phyloP scores from a whole-genome alignment of 2,888 invertebrate genomes.

The Coelinius sp. region DNA sequence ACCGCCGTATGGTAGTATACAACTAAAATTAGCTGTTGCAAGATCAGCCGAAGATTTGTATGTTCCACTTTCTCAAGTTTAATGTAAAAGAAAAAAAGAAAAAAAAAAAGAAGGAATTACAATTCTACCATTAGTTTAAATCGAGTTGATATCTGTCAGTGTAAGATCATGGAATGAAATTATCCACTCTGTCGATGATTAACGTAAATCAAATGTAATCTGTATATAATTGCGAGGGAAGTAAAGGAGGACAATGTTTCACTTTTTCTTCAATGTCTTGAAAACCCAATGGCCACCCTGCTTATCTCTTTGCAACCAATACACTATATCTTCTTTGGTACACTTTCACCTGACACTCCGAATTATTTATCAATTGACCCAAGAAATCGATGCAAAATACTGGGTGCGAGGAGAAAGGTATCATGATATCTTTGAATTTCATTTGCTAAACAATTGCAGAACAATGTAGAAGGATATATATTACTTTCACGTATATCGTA shows the following conservation, averaged over 20 bases:
- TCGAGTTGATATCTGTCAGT: not conserved
- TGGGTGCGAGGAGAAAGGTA: slow-evolving; percentile 33
- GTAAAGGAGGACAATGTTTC: not conserved
- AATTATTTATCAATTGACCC: slow-evolving; percentile 43
- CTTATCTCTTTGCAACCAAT: not conserved
- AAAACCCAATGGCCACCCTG: slow-evolving; percentile 1
- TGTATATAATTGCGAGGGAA: not conserved
- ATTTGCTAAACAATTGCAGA: slow-evolving; percentile 12
- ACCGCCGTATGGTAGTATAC: too few species aligned
- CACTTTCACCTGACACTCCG: slow-evolving; percentile 42
- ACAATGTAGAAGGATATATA: not conserved
- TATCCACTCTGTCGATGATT: too few species aligned
- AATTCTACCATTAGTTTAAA: not conserved
- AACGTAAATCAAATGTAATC: too few species aligned
- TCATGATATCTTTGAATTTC: slow-evolving; percentile 29
- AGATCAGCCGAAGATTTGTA: not conserved
- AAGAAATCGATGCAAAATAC: slow-evolving; percentile 21
- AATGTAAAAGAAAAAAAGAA: not conserved
- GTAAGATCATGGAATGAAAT: too few species aligned
- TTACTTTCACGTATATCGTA: not conserved
- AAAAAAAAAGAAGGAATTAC: not conserved
- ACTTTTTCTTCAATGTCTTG: slow-evolving; percentile 8
- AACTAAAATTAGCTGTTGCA: too few species aligned
- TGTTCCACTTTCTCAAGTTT: not conserved
- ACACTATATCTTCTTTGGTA: slow-evolving; percentile 15